phyloP scores from a whole-genome alignment of 35 echinoderm and acorn worm genomes.

The Chiridota heheva region DNA sequence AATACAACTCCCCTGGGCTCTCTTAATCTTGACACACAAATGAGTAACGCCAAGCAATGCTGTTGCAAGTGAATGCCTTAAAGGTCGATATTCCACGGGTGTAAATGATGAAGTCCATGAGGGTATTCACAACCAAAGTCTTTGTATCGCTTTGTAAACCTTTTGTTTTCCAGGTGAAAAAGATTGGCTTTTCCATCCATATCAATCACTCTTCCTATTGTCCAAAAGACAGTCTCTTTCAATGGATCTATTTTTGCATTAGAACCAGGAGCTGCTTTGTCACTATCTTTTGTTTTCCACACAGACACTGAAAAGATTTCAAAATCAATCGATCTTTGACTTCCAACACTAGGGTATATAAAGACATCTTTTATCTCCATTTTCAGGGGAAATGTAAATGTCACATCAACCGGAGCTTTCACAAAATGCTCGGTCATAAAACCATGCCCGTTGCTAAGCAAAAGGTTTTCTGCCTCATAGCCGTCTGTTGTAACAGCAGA shows the following conservation, averaged over 20 bases:
- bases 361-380: constrained; percentile 77
- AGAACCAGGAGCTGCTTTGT: too few species aligned
- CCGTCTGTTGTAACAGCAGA: constrained; percentile 80
- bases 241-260: neutral
- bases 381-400: constrained; percentile 75
- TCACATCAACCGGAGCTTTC: constrained; percentile 81
- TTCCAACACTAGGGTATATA: constrained; percentile 66
- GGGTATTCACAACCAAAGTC: neutral
- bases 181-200: neutral
- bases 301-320: constrained; percentile 76
- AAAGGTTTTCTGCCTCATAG: constrained; percentile 65
- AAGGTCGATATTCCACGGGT: neutral
- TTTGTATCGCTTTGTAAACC: constrained; percentile 31
- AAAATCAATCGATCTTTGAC: constrained; percentile 73
- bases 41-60: constrained; percentile 58
- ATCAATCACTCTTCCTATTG: constrained; percentile 1
- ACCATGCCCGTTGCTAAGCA: constrained; percentile 38
- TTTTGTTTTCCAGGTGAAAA: constrained; percentile 51
- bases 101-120: neutral
- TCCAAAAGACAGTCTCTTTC: neutral
- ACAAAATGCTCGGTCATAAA: constrained; percentile 93
- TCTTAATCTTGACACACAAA: constrained; percentile 61
- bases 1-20: constrained; percentile 55
- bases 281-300: neutral
- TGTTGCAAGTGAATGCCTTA: constrained; percentile 26